Percentiles rank a stretch among this genome's conserved stretches.
Conservation (phyloP, 2,797 vertebrate species). For the Caiman crocodilus region DNA sequence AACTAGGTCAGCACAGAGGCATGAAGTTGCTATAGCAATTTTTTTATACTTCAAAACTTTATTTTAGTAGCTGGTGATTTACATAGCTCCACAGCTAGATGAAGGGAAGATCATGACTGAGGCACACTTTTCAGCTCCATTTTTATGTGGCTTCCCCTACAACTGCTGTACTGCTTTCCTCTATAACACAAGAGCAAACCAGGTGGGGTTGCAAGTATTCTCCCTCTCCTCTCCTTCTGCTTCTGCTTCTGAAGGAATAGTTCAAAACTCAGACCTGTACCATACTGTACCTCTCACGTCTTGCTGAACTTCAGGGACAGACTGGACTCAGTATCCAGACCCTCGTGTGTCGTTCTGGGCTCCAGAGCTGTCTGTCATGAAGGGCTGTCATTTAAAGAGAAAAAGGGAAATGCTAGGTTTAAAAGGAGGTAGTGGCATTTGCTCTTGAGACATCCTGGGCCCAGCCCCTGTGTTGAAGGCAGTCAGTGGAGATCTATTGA, state of each 20-base stretch:
- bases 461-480: background rate
- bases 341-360: conserved; percentile 1
- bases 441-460: background rate
- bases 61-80: background rate
- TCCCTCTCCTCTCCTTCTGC: background rate
- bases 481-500: background rate
- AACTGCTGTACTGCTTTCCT: background rate
- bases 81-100: background rate
- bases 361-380: conserved; percentile 64
- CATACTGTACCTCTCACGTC: conserved; percentile 54
- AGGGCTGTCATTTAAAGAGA: conserved; percentile 47
- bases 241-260: background rate
- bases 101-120: background rate
- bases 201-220: accelerated
- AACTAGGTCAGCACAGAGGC: conserved; percentile 66
- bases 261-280: background rate
- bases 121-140: background rate
- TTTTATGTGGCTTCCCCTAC: background rate
- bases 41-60: conserved; percentile 58
- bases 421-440: accelerated
- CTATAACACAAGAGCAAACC: accelerated
- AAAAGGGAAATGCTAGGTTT: background rate
- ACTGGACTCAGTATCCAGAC: conserved; percentile 52
- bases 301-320: conserved; percentile 11
- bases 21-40: conserved; percentile 68